Evolutionary conservation across 2,888 invertebrate species (phyloP).

Genomic region (Acanthosepion pharaonis): DNA sequence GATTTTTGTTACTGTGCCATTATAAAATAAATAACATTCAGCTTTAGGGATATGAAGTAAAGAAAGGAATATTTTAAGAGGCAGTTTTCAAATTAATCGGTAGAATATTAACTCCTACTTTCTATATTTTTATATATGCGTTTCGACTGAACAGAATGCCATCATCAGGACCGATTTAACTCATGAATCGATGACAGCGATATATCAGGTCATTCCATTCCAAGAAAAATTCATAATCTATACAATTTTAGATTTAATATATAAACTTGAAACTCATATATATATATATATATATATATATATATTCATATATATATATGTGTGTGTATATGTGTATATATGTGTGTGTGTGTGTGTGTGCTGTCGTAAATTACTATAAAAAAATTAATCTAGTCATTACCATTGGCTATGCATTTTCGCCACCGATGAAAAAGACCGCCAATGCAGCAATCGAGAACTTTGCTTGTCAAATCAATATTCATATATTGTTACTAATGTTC

Average conservation of each 20-base stretch:
- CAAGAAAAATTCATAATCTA: neutral
- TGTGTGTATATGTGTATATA: no score
- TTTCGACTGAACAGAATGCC: neutral
- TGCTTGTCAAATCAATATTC: no score
- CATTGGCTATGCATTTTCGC: no score
- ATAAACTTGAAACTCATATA: neutral
- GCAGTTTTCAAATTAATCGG: neutral
- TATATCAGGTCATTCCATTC: neutral
- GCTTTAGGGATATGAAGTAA: neutral
- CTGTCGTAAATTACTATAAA: no score
- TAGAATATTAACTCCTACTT: neutral
- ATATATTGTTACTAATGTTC: no score
- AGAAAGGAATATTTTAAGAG: no score
- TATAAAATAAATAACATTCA: neutral
- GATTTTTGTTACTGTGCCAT: no score
- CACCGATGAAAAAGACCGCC: no score
- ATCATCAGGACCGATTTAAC: neutral
- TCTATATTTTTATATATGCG: neutral
- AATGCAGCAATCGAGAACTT: no score
- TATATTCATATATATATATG: no score
- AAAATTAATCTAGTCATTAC: no score
- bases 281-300: neutral
- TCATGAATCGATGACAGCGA: neutral
- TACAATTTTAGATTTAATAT: neutral
- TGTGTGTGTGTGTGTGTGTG: no score